A percentile compares a stretch with the other conserved stretches of the same genome.
These are phyloP conservation scores for Ceramica pisi DNA, from an alignment of 2,888 invertebrate genomes.

Conservation along the genomic window DNA sequence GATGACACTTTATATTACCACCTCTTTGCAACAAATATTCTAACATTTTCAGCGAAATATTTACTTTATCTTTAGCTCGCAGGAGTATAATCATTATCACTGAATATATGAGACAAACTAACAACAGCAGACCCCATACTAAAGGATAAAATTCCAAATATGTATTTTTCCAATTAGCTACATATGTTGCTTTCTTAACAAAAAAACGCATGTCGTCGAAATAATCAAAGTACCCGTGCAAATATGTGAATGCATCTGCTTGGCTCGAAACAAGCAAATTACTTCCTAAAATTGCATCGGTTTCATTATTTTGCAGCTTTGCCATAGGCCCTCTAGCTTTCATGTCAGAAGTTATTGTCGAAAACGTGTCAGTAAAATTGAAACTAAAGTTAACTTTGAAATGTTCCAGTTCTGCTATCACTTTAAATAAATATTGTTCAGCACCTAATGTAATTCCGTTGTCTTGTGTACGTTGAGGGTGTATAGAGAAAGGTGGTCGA, in stretches of 20 bases:
- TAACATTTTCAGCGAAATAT: neutral
- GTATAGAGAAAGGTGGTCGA: conserved; percentile 48
- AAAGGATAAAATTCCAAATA: conserved; percentile 5
- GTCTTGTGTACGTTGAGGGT: conserved; percentile 35
- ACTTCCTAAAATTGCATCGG: conserved; percentile 52
- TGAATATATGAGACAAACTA: conserved; percentile 2
- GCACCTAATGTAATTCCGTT: conserved; percentile 32
- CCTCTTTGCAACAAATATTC: neutral
- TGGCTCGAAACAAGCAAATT: conserved; percentile 18
- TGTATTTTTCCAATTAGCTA: conserved; percentile 16
- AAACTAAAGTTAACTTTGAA: conserved; percentile 54
- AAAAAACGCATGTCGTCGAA: conserved; percentile 48
- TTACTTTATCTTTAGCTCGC: neutral
- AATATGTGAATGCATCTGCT: conserved; percentile 44
- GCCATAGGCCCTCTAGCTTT: conserved; percentile 32
- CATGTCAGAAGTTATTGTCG: conserved; percentile 34
- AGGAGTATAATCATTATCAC: neutral
- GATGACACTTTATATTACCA: conserved; percentile 6
- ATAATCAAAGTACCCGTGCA: conserved; percentile 52
- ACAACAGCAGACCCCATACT: conserved; percentile 5
- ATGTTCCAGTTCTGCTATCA: conserved; percentile 51
- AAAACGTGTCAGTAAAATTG: neutral
- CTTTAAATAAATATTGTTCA: conserved; percentile 55
- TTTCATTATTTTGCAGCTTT: conserved; percentile 45
- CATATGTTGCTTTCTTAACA: conserved; percentile 30